Percentiles rank a stretch among this genome's conserved stretches.
Evolutionary conservation across 2,888 invertebrate genomes (phyloP).

Genomic region (Dasysyrphus albostriatus): DNA sequence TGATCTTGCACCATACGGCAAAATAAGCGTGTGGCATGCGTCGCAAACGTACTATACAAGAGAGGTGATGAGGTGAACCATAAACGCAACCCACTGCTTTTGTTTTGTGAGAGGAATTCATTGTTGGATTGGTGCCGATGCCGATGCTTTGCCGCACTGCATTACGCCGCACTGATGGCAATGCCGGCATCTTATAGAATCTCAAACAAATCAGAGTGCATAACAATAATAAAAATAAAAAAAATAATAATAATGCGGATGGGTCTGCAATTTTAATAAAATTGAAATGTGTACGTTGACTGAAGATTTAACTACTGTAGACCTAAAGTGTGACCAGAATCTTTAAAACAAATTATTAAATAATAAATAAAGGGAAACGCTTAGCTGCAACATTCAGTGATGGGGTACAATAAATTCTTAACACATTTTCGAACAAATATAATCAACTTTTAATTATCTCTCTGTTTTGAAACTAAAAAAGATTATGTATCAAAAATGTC

Average conservation of each 20-base stretch:
- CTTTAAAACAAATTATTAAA: not conserved
- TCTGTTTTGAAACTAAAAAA: too few species aligned
- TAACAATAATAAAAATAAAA: conserved; percentile 9
- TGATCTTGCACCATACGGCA: conserved; percentile 12
- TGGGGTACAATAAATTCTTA: too few species aligned
- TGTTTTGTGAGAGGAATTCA: conserved; percentile 12
- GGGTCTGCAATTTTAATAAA: conserved; percentile 23
- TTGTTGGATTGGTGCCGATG: conserved; percentile 15
- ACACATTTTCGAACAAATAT: too few species aligned
- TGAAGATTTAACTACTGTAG: conserved; percentile 4
- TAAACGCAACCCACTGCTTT: conserved; percentile 24
- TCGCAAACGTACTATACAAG: conserved; percentile 1
- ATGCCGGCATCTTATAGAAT: conserved; percentile 18
- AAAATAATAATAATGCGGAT: conserved; percentile 15
- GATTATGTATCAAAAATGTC: too few species aligned
- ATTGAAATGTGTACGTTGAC: conserved; percentile 20
- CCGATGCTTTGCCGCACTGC: too few species aligned
- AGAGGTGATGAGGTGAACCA: conserved; percentile 38
- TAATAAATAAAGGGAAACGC: not conserved
- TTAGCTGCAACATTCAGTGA: not conserved
- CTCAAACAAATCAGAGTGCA: conserved; percentile 30
- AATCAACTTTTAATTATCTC: too few species aligned
- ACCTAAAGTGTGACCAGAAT: conserved; percentile 24
- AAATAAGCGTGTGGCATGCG: conserved; percentile 11
- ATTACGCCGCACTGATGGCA: not conserved